Evolutionary conservation across 2,888 invertebrate genomes (phyloP).

Genomic region (Eristalis tenax): DNA sequence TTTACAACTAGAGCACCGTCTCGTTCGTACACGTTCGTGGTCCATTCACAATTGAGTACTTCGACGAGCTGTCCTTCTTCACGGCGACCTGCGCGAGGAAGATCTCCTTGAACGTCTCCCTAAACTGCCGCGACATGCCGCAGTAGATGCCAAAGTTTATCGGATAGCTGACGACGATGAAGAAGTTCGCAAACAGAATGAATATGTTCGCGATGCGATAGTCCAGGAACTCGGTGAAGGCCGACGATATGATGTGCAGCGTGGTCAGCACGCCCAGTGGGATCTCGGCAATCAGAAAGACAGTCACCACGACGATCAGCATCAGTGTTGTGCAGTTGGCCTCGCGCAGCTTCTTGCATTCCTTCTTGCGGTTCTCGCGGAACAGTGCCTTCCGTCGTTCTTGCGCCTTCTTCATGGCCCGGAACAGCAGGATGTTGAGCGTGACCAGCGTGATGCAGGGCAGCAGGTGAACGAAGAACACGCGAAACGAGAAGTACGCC

Average conservation of each 20-base stretch:
- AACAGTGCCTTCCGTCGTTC: constrained; percentile 89
- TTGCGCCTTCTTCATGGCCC: constrained; percentile 92
- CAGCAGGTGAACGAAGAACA: constrained; percentile 94
- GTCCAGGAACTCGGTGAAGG: constrained; percentile 87
- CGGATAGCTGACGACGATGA: constrained; percentile 94
- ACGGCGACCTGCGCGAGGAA: constrained; percentile 85
- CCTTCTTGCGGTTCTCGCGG: constrained; percentile 89
- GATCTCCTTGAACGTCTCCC: constrained; percentile 93
- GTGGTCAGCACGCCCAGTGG: constrained; percentile 92
- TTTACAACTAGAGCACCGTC: constrained; percentile 84
- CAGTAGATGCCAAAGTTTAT: constrained; percentile 98
- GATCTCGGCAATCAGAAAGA: constrained; percentile 91
- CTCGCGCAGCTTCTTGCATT: constrained; percentile 88
- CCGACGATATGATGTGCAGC: constrained; percentile 90
- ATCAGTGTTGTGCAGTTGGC: constrained; percentile 93
- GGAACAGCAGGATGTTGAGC: constrained; percentile 92
- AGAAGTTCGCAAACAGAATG: constrained; percentile 93
- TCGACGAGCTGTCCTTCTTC: constrained; percentile 87
- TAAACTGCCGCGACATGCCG: constrained; percentile 96
- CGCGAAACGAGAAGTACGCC: constrained; percentile 91
- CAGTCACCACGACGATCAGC: constrained; percentile 93
- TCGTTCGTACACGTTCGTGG: constrained; percentile 92
- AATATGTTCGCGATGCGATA: constrained; percentile 90
- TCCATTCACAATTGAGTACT: constrained; percentile 91
- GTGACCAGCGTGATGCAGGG: constrained; percentile 95